phyloP scores from a whole-genome alignment of 2,888 invertebrate genomes.

The Hyles lineata region DNA sequence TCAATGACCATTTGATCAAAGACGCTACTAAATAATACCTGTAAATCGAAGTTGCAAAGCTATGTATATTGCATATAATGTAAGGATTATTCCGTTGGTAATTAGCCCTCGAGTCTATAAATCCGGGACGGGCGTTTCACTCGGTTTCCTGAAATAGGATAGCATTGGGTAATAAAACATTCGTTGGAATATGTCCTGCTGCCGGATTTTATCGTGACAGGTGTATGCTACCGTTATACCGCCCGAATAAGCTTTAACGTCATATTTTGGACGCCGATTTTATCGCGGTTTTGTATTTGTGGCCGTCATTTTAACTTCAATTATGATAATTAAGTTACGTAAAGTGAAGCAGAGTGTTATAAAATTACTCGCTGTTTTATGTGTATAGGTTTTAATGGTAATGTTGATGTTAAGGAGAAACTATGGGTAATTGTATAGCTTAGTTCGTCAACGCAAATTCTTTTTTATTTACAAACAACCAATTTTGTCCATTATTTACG shows the following conservation, averaged over 20 bases:
- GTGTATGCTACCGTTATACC: neutral
- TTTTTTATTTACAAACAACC: too few relatives aligned
- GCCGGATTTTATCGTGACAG: neutral
- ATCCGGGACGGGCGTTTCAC: neutral
- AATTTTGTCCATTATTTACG: too few relatives aligned
- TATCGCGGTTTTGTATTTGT: neutral
- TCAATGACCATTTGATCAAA: neutral
- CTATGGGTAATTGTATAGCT: neutral
- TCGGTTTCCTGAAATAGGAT: neutral
- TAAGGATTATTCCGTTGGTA: neutral
- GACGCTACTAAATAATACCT: neutral
- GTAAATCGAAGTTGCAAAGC: neutral
- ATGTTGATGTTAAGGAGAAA: neutral
- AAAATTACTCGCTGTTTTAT: neutral
- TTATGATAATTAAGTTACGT: neutral
- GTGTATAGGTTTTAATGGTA: neutral
- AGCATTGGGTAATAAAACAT: conserved; percentile 5
- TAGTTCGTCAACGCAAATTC: too few relatives aligned
- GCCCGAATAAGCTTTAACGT: neutral
- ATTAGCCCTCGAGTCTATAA: neutral
- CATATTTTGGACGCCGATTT: neutral
- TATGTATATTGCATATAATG: neutral
- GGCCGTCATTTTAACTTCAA: neutral
- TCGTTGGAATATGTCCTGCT: neutral
- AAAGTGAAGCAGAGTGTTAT: neutral